A percentile compares a stretch with the other conserved stretches of the same genome.
phyloP scores from a whole-genome alignment of 2,797 vertebrate genomes.

The Coranthus polyacanthus region DNA sequence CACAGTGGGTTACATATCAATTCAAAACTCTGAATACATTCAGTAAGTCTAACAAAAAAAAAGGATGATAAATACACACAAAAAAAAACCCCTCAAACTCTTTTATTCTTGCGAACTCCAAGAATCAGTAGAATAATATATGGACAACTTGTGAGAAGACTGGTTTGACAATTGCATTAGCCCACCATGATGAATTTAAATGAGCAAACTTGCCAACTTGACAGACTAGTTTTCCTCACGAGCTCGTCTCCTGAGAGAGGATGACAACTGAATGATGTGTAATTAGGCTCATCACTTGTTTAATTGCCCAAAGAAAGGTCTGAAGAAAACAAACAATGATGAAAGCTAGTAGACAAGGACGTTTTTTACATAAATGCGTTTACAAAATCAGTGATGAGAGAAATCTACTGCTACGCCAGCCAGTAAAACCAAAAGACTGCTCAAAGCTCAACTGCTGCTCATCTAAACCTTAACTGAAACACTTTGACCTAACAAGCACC shows the following conservation, averaged over 20 bases:
- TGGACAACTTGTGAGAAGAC: constrained; percentile 35
- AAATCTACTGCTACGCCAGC: constrained; percentile 7
- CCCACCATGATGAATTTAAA: constrained; percentile 61
- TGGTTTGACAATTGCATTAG: constrained; percentile 27
- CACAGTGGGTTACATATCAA: constrained; percentile 33
- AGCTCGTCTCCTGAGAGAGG: constrained; percentile 51
- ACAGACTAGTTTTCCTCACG: constrained; percentile 44
- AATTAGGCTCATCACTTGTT: constrained; percentile 60
- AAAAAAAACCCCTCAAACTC: constrained; percentile 44
- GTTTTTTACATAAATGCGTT: constrained; percentile 37
- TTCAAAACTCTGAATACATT: constrained; percentile 40
- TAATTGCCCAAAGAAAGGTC: constrained; percentile 56
- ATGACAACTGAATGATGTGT: constrained; percentile 63
- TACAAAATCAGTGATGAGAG: constrained; percentile 8
- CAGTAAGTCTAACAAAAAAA: constrained; percentile 36
- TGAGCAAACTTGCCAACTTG: constrained; percentile 52
- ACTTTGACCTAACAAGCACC: constrained; percentile 25
- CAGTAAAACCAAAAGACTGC: constrained; percentile 2
- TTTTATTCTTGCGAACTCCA: constrained; percentile 32
- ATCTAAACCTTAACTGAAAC: constrained; percentile 16
- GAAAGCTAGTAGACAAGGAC: constrained; percentile 26
- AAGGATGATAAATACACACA: constrained; percentile 47
- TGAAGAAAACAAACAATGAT: constrained; percentile 41
- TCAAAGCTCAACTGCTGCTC: constrained; percentile 28
- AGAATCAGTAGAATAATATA: constrained; percentile 33